Evolutionary conservation across 2,888 invertebrate species (phyloP).

Genomic region (Selenia dentaria): DNA sequence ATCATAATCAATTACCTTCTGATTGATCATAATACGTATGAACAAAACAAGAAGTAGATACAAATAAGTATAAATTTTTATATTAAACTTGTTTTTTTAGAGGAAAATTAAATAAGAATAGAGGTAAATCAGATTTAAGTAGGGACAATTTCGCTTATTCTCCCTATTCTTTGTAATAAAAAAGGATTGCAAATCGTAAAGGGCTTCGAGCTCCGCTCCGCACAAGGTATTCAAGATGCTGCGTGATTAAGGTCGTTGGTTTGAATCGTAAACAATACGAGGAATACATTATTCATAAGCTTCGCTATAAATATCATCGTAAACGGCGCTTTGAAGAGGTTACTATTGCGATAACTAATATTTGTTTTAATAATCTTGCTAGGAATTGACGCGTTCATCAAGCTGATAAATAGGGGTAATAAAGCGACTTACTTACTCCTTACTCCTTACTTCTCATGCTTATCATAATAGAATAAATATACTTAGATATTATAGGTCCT

Average conservation of each 20-base stretch:
- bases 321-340: conserved; percentile 1
- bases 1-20: no score
- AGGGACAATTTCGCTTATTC: not conserved
- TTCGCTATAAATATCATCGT: conserved; percentile 14
- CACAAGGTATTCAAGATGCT: conserved; percentile 32
- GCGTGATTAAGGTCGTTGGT: conserved; percentile 38
- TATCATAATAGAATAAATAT: no score
- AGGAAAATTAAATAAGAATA: no score
- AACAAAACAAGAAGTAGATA: no score
- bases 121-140: conserved; percentile 1
- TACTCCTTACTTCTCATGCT: not conserved
- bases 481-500: not conserved
- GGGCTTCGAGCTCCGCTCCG: conserved; percentile 21
- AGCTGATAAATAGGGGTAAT: not conserved
- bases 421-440: not conserved
- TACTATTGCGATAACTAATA: conserved; percentile 1
- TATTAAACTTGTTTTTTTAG: no score
- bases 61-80: no score
- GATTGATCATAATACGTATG: no score
- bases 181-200: conserved; percentile 24
- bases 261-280: conserved; percentile 26
- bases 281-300: conserved; percentile 29
- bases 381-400: not conserved
- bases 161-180: conserved; percentile 27
- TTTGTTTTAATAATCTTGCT: conserved; percentile 10